Evolutionary conservation across 2,888 invertebrate species (phyloP).

Genomic region (Lingula anatina): DNA sequence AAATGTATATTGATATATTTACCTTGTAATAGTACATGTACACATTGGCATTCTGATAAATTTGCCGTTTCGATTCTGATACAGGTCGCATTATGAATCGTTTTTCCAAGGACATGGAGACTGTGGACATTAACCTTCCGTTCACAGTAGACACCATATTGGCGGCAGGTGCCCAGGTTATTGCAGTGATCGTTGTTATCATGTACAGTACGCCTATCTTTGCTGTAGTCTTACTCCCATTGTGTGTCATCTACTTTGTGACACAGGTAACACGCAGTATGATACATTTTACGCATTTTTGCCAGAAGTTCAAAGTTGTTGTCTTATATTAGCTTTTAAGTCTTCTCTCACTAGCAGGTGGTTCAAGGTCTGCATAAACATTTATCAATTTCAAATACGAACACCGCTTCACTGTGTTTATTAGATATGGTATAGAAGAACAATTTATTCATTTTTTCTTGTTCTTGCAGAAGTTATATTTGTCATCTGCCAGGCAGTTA

Average conservation of each 20-base stretch:
- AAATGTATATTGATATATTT: too few species aligned
- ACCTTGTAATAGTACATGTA: too few species aligned
- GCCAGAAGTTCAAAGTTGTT: too few species aligned
- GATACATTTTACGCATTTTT: too few species aligned
- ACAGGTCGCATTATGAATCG: constrained; percentile 54
- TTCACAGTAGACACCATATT: constrained; percentile 42
- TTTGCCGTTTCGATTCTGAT: too few species aligned
- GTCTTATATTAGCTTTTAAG: too few species aligned
- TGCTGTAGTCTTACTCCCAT: constrained; percentile 20
- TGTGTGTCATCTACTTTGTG: constrained; percentile 26
- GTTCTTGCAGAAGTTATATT: constrained; percentile 90
- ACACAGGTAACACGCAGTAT: constrained; percentile 46
- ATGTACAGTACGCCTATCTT: constrained; percentile 24
- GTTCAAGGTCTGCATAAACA: neutral
- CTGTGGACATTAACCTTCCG: constrained; percentile 39
- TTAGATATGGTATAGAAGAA: too few species aligned
- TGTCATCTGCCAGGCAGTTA: constrained; percentile 80
- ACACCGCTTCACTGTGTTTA: neutral
- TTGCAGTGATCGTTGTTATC: constrained; percentile 25
- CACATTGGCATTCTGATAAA: too few species aligned
- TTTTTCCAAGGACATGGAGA: constrained; percentile 31
- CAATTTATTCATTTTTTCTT: too few species aligned
- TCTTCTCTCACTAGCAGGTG: neutral
- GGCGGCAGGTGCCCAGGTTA: constrained; percentile 22
- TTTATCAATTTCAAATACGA: neutral